phyloP scores from a whole-genome alignment of 2,113 vertebrate genomes.

The Catharus minimus region DNA sequence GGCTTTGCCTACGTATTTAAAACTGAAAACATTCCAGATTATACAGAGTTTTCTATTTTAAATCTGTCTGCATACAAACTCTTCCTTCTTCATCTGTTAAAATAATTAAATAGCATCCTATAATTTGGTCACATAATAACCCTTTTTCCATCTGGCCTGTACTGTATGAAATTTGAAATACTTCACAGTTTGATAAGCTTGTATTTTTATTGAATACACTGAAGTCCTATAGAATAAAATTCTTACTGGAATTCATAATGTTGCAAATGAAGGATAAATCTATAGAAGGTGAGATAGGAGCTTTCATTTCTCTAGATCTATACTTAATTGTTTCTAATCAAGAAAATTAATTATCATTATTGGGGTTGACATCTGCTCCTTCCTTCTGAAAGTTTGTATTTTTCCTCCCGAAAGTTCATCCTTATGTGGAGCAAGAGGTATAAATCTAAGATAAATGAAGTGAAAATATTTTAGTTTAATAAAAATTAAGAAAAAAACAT shows the following conservation, averaged over 20 bases:
- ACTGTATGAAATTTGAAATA: neutral
- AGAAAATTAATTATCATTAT: neutral
- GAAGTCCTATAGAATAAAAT: neutral
- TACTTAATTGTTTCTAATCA: neutral
- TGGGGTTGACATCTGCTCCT: neutral
- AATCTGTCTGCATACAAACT: neutral
- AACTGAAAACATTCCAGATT: neutral
- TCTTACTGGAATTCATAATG: neutral
- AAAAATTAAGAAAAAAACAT: neutral
- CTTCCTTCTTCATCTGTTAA: neutral
- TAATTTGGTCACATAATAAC: neutral
- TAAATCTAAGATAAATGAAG: neutral
- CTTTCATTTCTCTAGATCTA: neutral
- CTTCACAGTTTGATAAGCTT: neutral
- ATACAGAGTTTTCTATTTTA: neutral
- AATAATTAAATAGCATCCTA: neutral
- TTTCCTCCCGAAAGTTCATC: neutral
- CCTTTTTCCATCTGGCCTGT: neutral
- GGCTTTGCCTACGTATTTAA: neutral
- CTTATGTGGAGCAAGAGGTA: neutral
- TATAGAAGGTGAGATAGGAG: neutral
- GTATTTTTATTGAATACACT: neutral
- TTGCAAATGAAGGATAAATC: neutral
- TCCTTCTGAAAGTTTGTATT: neutral
- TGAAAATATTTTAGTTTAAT: neutral